These are phyloP conservation scores for Onthophagus taurus DNA, from an alignment of 1,140 invertebrate species.

Conservation along the genomic window DNA sequence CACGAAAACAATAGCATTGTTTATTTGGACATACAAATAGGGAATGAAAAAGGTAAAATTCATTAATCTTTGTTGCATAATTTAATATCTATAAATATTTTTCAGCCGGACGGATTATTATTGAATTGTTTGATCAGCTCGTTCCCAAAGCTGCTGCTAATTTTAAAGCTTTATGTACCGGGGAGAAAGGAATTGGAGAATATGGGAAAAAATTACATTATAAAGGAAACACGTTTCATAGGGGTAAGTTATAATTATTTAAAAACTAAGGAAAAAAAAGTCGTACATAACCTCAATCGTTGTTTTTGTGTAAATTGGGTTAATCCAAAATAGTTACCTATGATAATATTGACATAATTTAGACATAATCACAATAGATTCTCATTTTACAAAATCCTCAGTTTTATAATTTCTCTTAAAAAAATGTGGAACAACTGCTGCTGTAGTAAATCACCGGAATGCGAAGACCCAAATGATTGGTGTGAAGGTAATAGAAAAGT, in stretches of 20 bases:
- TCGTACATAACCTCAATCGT: no score
- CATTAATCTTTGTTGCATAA: conserved; percentile 18
- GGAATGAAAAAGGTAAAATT: conserved; percentile 26
- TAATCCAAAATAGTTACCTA: no score
- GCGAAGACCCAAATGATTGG: conserved; percentile 3
- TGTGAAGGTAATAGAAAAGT: conserved; percentile 14
- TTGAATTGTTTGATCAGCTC: conserved; percentile 73
- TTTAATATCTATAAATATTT: conserved; percentile 25
- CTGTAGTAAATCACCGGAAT: no score
- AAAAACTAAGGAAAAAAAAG: no score
- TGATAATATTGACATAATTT: no score
- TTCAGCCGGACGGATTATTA: conserved; percentile 67
- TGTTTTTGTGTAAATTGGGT: no score
- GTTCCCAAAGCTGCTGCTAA: conserved; percentile 88
- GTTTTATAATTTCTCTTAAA: not conserved
- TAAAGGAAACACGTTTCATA: conserved; percentile 66
- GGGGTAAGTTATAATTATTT: conserved; percentile 41
- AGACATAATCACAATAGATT: no score
- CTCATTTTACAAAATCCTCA: conserved; percentile 1
- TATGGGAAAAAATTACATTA: conserved; percentile 62
- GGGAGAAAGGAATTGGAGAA: conserved; percentile 65
- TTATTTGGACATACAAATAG: conserved; percentile 27
- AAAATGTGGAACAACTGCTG: conserved; percentile 10
- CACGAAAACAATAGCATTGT: conserved; percentile 10
- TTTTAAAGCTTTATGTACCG: conserved; percentile 82